Conservation (phyloP, 1,140 invertebrate genomes). For the Rhynchophorus ferrugineus region DNA sequence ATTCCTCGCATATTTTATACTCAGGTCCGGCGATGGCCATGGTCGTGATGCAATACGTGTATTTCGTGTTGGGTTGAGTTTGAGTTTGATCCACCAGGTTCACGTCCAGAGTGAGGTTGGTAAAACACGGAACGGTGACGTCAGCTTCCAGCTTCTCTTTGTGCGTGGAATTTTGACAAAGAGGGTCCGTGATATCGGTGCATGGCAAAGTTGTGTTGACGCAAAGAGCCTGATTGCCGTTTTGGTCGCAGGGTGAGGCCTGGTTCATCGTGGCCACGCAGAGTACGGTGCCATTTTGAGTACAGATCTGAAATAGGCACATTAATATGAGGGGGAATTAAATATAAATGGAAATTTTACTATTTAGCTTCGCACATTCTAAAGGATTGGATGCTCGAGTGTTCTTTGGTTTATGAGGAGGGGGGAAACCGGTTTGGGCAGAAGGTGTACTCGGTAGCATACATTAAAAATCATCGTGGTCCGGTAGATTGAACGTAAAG, state of each 20-base stretch:
- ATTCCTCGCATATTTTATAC: slow-evolving; percentile 14
- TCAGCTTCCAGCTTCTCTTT: slow-evolving; percentile 19
- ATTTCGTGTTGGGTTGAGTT: slow-evolving; percentile 21
- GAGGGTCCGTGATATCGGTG: slow-evolving; percentile 22
- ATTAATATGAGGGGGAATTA: no score
- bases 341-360: no score
- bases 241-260: slow-evolving; percentile 20
- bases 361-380: no score
- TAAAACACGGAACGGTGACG: slow-evolving; percentile 27
- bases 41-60: slow-evolving; percentile 29
- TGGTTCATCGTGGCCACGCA: slow-evolving; percentile 25
- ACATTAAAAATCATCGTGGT: no score
- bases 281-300: slow-evolving; percentile 25
- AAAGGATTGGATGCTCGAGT: no score
- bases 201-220: slow-evolving; percentile 29
- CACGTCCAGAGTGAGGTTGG: slow-evolving; percentile 27
- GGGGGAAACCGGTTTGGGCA: no score
- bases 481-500: no score
- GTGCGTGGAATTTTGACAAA: slow-evolving; percentile 27
- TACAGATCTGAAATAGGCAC: slow-evolving; percentile 20
- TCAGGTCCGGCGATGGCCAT: slow-evolving; percentile 29
- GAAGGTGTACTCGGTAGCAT: no score
- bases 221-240: slow-evolving; percentile 22
- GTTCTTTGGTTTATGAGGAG: no score
- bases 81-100: slow-evolving; percentile 20